Evolutionary conservation across 2,888 invertebrate genomes (phyloP), one percentile per base, ranked within the genome.

Genomic region (Crossocerus cetratus): DNA sequence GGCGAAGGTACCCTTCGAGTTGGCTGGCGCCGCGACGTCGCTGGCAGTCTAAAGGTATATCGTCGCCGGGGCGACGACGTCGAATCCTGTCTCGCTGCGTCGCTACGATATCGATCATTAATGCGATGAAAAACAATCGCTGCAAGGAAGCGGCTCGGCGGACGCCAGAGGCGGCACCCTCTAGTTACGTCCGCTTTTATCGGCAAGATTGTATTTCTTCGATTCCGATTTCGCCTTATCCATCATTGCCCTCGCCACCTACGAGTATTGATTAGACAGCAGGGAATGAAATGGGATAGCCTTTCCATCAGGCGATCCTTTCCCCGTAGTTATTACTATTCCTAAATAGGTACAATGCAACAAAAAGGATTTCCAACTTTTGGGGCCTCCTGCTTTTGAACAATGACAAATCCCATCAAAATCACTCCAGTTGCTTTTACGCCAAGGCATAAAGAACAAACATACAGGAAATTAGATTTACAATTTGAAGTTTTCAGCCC

Each of bases 11-110:
- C 73, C 77, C 72, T 68, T 56, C 75, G 80, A 78, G 82, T 77
- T 77, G 74, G 77, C 73, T 65, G 84, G 86, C 85, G 85, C 83
- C 86, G 63, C 69, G 73, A 55, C 76, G 86, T 83, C 85, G 85
- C 86, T 69, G 78, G 74, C 78, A 67, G 67, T 77, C 74, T 69
- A 66, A 68, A 66, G 76, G 73, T 76, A 76, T 55, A 72, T 66
- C 63, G 69, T 73, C 77, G 66, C 49, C 69, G 3, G 2, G n/a
- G 16, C 65, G 71, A 57, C 70, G 71, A 79, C 83, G 73, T 76
- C 72, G 75, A 74, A 72, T 55, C 74, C 64, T 73, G 71, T 65
- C 70, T 71, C 75, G 69, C 71, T 63, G 65, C 75, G 69, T 71
- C 75, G 69, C 71, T 63, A 65, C 75, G 69, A 69, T 74, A 78